phyloP scores from a whole-genome alignment of 2,888 invertebrate genomes.

The Matsumyia berberina region DNA sequence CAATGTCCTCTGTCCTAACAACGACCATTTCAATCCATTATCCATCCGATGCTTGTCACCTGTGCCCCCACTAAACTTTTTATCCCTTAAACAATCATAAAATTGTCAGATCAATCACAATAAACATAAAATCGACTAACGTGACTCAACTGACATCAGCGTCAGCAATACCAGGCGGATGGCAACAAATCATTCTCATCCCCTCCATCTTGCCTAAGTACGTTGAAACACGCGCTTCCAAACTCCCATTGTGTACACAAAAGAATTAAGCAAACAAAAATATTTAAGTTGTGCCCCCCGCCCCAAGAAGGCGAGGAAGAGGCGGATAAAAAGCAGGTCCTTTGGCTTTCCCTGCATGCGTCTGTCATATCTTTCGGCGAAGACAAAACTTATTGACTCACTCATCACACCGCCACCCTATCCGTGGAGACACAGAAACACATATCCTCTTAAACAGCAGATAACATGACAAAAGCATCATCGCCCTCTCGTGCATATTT shows the following conservation, averaged over 20 bases:
- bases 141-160: constrained; percentile 41
- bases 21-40: constrained; percentile 23
- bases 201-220: constrained; percentile 17
- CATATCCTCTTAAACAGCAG: constrained; percentile 61
- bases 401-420: constrained; percentile 53
- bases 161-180: constrained; percentile 20
- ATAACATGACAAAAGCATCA: constrained; percentile 73
- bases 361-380: constrained; percentile 57
- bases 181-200: constrained; percentile 44
- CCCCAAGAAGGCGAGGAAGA: background rate
- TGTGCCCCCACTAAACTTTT: background rate
- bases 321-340: constrained; percentile 6
- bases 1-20: background rate
- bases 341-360: constrained; percentile 10
- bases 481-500: constrained; percentile 60
- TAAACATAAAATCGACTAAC: constrained; percentile 48
- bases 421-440: constrained; percentile 41
- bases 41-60: constrained; percentile 7
- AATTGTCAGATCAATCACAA: constrained; percentile 62
- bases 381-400: constrained; percentile 70
- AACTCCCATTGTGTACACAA: constrained; percentile 33
- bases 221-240: constrained; percentile 3
- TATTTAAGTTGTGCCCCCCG: constrained; percentile 50
- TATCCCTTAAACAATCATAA: constrained; percentile 37
- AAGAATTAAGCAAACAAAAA: constrained; percentile 66